Evolutionary conservation across 2,797 vertebrate genomes (phyloP).

Genomic region (Enteromius anoplus): DNA sequence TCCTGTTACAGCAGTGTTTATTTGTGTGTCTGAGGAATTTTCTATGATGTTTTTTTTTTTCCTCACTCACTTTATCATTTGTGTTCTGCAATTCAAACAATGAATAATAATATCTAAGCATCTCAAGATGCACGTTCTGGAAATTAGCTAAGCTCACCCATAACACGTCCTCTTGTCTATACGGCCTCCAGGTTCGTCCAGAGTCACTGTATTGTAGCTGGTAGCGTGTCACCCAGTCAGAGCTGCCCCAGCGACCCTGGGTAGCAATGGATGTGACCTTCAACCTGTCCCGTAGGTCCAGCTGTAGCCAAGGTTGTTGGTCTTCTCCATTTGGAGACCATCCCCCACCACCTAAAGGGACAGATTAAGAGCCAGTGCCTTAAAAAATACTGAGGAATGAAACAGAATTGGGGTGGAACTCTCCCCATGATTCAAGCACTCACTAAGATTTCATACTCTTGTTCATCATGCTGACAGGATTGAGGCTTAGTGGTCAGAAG

Average conservation of each 20-base stretch:
- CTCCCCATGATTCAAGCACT: conserved; percentile 24
- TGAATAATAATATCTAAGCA: background rate
- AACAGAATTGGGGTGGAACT: conserved; percentile 3
- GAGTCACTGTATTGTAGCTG: conserved; percentile 84
- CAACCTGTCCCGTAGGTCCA: conserved; percentile 81
- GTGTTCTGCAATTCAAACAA: conserved; percentile 1
- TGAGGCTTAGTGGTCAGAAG: conserved; percentile 31
- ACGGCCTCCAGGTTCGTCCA: conserved; percentile 82
- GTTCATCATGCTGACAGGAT: conserved; percentile 44
- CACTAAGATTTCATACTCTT: conserved; percentile 30
- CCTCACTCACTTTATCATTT: background rate
- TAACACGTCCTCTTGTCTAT: conserved; percentile 79
- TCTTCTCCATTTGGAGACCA: conserved; percentile 80
- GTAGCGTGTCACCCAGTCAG: conserved; percentile 84
- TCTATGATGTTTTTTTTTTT: background rate
- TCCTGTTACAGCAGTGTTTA: background rate
- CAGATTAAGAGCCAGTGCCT: conserved; percentile 24
- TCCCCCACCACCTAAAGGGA: conserved; percentile 77
- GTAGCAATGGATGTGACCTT: conserved; percentile 82
- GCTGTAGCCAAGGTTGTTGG: conserved; percentile 82
- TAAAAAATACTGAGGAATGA: conserved; percentile 15
- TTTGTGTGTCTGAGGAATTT: background rate
- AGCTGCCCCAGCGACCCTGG: conserved; percentile 81
- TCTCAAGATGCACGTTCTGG: background rate
- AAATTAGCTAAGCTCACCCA: conserved; percentile 75